Evolutionary conservation across 2,888 invertebrate genomes (phyloP).

Genomic region (Mythimna vitellina): DNA sequence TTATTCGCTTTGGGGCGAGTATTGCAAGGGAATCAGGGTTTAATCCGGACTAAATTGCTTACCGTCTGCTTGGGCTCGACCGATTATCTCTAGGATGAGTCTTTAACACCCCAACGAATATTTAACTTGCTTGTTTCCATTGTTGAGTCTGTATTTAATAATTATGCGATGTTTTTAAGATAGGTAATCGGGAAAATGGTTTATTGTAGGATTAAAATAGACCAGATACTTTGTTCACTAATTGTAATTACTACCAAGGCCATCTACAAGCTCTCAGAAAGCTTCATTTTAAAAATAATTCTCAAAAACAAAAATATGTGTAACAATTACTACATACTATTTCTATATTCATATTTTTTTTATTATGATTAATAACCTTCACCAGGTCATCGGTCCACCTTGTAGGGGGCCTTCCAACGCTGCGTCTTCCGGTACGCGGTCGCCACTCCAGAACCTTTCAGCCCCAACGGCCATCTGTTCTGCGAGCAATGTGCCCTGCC

Average conservation of each 20-base stretch:
- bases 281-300: background rate
- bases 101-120: slow-evolving; percentile 67
- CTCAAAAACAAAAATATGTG: background rate
- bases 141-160: slow-evolving; percentile 34
- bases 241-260: background rate
- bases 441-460: no score
- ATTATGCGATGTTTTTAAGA: slow-evolving; percentile 10
- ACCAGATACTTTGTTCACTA: background rate
- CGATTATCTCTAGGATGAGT: slow-evolving; percentile 72
- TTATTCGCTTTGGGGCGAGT: slow-evolving; percentile 76
- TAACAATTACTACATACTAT: no score
- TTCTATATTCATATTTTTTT: no score
- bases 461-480: no score
- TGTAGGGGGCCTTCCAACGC: no score
- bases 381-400: no score
- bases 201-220: background rate
- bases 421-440: no score
- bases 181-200: no score
- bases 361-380: no score
- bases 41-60: slow-evolving; percentile 80
- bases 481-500: no score
- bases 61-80: slow-evolving; percentile 71
- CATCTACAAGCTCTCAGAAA: background rate
- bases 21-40: slow-evolving; percentile 75
- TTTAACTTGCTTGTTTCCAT: slow-evolving; percentile 70